phyloP scores from a whole-genome alignment of 1,140 invertebrate species.

The Orchestia grillus region DNA sequence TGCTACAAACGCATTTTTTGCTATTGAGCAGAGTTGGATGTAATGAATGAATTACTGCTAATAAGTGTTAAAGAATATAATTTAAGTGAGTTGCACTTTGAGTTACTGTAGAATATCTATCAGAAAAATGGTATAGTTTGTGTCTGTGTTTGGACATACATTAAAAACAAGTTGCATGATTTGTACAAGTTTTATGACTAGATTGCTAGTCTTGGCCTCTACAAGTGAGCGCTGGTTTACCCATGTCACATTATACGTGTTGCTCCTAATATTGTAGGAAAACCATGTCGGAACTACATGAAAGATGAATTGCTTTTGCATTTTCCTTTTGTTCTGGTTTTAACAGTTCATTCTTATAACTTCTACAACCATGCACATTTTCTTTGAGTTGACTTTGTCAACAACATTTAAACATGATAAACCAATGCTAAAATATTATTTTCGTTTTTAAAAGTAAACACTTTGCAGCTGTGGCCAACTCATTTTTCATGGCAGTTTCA shows the following conservation, averaged over 20 bases:
- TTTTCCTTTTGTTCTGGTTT: not conserved
- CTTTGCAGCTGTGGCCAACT: not conserved
- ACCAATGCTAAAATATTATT: not conserved
- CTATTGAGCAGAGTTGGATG: not conserved
- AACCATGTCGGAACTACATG: not conserved
- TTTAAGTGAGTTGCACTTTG: not conserved
- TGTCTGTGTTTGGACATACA: not conserved
- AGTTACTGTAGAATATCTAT: not conserved
- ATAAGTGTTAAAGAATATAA: not conserved
- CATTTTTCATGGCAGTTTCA: not conserved
- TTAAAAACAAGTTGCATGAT: not conserved
- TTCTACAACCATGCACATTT: not conserved
- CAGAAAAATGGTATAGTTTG: not conserved
- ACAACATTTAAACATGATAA: not conserved
- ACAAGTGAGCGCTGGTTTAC: not conserved
- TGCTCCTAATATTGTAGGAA: not conserved
- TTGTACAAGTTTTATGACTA: not conserved
- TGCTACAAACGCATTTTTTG: too few species aligned
- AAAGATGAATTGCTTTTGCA: not conserved
- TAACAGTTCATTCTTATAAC: not conserved
- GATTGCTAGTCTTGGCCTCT: not conserved
- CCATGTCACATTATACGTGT: not conserved
- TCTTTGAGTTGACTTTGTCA: not conserved
- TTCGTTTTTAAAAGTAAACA: not conserved
- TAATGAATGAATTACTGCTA: not conserved